A percentile compares a stretch with the other conserved stretches of the same genome.
Evolutionary conservation across 2,888 invertebrate species (phyloP).

Genomic region (Parthenolecanium corni): DNA sequence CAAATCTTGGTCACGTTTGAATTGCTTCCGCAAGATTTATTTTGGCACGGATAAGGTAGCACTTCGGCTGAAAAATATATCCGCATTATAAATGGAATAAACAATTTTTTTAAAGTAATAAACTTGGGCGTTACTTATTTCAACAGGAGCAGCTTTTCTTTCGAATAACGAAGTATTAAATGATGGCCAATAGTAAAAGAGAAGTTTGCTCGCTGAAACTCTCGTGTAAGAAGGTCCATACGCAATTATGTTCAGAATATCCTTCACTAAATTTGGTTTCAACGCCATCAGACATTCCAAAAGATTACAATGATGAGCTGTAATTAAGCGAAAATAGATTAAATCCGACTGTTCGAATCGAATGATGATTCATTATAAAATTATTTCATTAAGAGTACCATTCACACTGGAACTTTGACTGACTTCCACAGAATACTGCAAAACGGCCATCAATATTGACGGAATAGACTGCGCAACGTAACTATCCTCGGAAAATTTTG

Average conservation of each 20-base stretch:
- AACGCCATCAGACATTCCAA: constrained; percentile 91
- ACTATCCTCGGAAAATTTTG: constrained; percentile 60
- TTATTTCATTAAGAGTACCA: neutral
- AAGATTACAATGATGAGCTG: constrained; percentile 91
- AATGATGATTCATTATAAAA: neutral
- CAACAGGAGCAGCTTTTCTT: constrained; percentile 54
- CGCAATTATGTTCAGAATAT: constrained; percentile 88
- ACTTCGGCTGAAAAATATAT: constrained; percentile 48
- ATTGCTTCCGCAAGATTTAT: constrained; percentile 75
- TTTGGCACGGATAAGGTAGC: constrained; percentile 73
- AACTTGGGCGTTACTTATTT: constrained; percentile 10
- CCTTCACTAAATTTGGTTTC: constrained; percentile 80
- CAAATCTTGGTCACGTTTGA: constrained; percentile 88
- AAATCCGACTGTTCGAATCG: too few species aligned
- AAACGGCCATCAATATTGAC: constrained; percentile 92
- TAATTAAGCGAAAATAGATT: constrained; percentile 30
- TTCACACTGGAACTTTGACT: constrained; percentile 13
- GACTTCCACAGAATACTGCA: constrained; percentile 63
- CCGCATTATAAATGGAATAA: constrained; percentile 32
- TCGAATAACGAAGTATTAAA: constrained; percentile 90
- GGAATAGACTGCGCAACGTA: constrained; percentile 77
- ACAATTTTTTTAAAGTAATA: neutral
- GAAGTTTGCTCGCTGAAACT: constrained; percentile 88
- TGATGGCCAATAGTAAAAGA: constrained; percentile 99
- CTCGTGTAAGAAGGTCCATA: constrained; percentile 89